Conservation (phyloP, 2,113 vertebrate genomes). For the Abramis brama region DNA sequence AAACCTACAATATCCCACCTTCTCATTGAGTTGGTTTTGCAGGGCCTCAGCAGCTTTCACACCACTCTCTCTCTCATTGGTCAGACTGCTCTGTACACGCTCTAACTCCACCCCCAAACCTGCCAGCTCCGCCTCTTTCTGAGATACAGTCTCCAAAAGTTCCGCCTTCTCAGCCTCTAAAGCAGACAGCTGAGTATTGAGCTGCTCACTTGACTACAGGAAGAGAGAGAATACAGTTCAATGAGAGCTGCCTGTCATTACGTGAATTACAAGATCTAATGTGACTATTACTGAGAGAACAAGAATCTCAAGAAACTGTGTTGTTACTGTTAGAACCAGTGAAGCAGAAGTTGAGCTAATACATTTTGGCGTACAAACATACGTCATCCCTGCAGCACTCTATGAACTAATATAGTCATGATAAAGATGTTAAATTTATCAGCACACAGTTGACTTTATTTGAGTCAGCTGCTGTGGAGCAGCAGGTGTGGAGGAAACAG, state of each 20-base stretch:
- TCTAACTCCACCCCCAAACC: conserved; percentile 75
- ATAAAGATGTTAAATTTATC: not conserved
- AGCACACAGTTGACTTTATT: not conserved
- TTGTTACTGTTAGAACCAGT: not conserved
- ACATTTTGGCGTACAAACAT: not conserved
- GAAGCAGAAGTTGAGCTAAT: not conserved
- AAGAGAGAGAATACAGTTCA: conserved; percentile 30
- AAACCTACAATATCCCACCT: conserved; percentile 67
- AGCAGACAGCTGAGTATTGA: conserved; percentile 65
- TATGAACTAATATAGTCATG: not conserved
- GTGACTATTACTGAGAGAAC: not conserved
- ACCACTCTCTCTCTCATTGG: conserved; percentile 73
- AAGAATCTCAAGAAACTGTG: not conserved
- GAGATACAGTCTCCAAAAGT: conserved; percentile 68
- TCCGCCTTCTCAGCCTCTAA: conserved; percentile 79
- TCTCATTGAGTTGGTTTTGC: conserved; percentile 81
- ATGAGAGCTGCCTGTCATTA: not conserved
- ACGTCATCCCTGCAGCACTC: not conserved
- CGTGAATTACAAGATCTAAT: not conserved
- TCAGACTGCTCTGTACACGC: conserved; percentile 71
- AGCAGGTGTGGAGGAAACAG: not conserved
- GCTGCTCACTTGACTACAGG: conserved; percentile 72
- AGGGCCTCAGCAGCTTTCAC: conserved; percentile 75
- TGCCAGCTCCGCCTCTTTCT: conserved; percentile 70
- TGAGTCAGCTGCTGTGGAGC: not conserved